Base-by-base conservation (phyloP, 1,140 invertebrate species). In the Marisa cornuarietis region DNA sequence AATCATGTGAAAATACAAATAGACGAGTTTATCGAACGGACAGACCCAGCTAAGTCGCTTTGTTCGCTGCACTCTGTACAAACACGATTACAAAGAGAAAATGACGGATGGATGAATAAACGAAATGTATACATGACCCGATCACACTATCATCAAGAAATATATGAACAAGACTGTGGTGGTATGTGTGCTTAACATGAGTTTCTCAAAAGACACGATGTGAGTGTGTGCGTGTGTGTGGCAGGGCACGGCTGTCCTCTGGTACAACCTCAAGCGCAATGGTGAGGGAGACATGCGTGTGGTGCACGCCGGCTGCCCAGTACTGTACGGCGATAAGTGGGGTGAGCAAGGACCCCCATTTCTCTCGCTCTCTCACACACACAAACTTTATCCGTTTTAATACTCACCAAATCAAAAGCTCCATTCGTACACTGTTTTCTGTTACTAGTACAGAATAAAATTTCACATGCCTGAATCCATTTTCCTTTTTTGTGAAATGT, bases 261-360 rank as follows among this genome's bases (percentile, higher is more conserved):
- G 98, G 98, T 95, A 95, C 88, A 99, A 99, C 92, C 92, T 99
- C 66, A 94, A 95, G 89, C 93, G 94, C 9, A 96, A 94, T 84
- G 98, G 98, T 18, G 94, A 96, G 81, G 96, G 96, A 24, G 96
- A 99, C 92, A 92, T 94, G 71, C 92, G 94, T 84, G 99, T 97
- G 2, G 92, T 96, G 79, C 98, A 99, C 92, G 97, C 97, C 7
- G 97, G 97, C 20, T 99, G 98, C 92, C 98, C 98, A 26, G 97
- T 99, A 65, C 92, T 99, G 22, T 93, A 96, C 2, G 98, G 98
- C 75, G 95, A 95, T 31, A 99, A 99, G 93, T 99, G 97, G 97
- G 96, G 88, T 89, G 83, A 82, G 83, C 72, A 68, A 10, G 20
- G 22, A 51, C 16, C n/a, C n/a, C n/a, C 62, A 16, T 42, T 63